Conservation (phyloP, 2,797 vertebrate species). For the Iguana delicatissima region DNA sequence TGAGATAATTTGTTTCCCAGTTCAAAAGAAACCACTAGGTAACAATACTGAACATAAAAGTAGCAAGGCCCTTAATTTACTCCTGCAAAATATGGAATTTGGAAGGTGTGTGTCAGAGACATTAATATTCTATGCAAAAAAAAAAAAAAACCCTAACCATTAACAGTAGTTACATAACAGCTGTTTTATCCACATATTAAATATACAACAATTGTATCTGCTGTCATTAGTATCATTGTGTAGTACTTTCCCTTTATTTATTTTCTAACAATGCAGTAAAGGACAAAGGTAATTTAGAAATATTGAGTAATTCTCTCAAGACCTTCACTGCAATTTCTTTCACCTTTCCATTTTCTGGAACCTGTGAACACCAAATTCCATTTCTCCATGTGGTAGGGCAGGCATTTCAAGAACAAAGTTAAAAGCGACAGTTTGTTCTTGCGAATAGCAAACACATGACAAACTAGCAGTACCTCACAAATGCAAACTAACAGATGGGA, state of each 20-base stretch:
- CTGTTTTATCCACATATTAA: not conserved
- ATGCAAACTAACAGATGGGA: constrained; percentile 9
- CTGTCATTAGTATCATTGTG: not conserved
- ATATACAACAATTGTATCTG: not conserved
- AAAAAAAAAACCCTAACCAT: too few relatives aligned
- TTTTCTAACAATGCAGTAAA: constrained; percentile 9
- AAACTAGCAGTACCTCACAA: constrained; percentile 35
- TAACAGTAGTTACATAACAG: not conserved
- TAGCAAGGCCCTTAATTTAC: not conserved
- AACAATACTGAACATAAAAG: not conserved
- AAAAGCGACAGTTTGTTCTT: constrained; percentile 22
- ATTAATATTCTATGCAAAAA: not conserved
- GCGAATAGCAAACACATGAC: not conserved
- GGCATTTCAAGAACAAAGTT: constrained; percentile 31
- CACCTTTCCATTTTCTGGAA: not conserved
- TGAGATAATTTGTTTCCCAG: not conserved
- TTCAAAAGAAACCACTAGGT: not conserved
- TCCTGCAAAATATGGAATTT: not conserved
- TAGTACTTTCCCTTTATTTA: constrained; percentile 4
- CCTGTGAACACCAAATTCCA: not conserved
- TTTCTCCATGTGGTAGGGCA: not conserved
- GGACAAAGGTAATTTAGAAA: not conserved
- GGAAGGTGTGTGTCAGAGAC: constrained; percentile 15
- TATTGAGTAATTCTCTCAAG: constrained; percentile 14
- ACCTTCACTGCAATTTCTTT: constrained; percentile 4